Percentiles rank a stretch among this genome's conserved stretches.
phyloP scores from a whole-genome alignment of 2,888 invertebrate species.

The Dryobotodes eremita region DNA sequence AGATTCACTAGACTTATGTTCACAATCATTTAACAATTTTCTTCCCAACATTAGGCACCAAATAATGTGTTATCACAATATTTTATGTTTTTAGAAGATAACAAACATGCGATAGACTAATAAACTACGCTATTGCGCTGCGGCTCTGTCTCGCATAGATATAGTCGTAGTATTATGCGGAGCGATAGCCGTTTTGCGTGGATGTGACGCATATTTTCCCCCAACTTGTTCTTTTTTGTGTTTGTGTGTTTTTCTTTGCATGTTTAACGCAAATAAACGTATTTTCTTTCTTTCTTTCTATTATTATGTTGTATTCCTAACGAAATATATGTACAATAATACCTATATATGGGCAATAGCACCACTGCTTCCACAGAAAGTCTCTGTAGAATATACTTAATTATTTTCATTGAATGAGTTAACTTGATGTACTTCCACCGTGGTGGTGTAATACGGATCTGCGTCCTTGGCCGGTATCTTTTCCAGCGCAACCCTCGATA shows the following conservation, averaged over 20 bases:
- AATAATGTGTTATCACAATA: conserved; percentile 11
- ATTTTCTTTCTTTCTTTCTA: no score
- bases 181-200: no score
- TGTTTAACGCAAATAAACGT: no score
- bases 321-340: no score
- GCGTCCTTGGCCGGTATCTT: conserved; percentile 34
- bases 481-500: conserved; percentile 13
- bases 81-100: conserved; percentile 39
- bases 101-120: not conserved
- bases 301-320: no score
- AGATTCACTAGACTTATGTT: not conserved
- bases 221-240: no score
- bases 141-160: no score
- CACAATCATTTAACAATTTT: conserved; percentile 11
- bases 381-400: not conserved
- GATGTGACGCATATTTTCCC: no score
- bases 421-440: not conserved
- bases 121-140: conserved; percentile 12
- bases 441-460: conserved; percentile 1
- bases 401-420: not conserved
- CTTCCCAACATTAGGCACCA: conserved; percentile 1
- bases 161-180: no score
- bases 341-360: not conserved
- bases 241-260: no score
- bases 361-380: not conserved